These are phyloP conservation scores for Adelognathus sp. DNA, from an alignment of 2,888 invertebrate species.

Conservation along the genomic window DNA sequence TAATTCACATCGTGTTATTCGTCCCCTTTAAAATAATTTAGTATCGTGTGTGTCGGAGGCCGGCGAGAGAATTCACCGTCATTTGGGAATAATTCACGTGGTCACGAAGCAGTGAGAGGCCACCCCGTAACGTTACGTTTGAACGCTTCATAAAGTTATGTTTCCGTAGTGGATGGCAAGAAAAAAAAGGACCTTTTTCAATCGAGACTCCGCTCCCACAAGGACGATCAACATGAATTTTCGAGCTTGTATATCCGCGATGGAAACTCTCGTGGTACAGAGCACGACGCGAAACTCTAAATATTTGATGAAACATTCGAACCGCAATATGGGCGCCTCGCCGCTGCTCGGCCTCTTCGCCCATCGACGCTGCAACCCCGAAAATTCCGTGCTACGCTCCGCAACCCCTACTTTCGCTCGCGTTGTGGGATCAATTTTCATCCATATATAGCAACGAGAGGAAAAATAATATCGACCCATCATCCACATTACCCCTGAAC, in stretches of 20 bases:
- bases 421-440: constrained; percentile 9
- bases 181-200: constrained; percentile 72
- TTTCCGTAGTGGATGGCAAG: constrained; percentile 58
- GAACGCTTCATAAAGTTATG: constrained; percentile 71
- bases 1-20: constrained; percentile 48
- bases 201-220: constrained; percentile 69
- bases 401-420: constrained; percentile 40
- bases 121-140: constrained; percentile 59
- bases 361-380: constrained; percentile 54
- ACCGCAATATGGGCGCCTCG: constrained; percentile 77
- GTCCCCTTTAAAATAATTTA: constrained; percentile 56
- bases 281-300: constrained; percentile 75
- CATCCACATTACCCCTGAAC: constrained; percentile 74
- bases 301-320: constrained; percentile 79
- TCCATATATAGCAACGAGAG: constrained; percentile 8
- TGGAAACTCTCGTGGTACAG: constrained; percentile 59
- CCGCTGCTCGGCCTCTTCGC: constrained; percentile 65
- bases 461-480: constrained; percentile 59
- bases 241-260: constrained; percentile 70
- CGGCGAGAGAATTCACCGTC: constrained; percentile 43
- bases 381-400: constrained; percentile 5
- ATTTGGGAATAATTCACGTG: constrained; percentile 57
- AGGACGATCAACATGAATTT: constrained; percentile 76
- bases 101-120: constrained; percentile 39
- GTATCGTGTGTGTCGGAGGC: constrained; percentile 19